Conservation (phyloP, 2,797 vertebrate genomes). For the Sebastes matsubarae region DNA sequence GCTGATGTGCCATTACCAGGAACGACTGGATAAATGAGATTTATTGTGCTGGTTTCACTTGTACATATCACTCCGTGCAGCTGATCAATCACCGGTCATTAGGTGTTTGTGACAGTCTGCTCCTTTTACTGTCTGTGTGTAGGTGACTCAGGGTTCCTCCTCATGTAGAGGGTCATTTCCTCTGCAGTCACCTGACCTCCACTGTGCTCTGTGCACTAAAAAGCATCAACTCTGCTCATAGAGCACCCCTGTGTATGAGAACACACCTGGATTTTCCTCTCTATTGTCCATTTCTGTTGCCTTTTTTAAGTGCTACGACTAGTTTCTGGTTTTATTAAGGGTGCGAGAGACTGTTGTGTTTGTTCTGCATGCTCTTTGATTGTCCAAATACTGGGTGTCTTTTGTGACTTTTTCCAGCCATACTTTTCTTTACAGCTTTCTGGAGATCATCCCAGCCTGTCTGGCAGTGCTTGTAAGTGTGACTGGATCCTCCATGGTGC, state of each 20-base stretch:
- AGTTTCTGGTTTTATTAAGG: slow-evolving; percentile 21
- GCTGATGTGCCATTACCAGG: slow-evolving; percentile 38
- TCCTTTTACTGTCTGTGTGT: slow-evolving; percentile 41
- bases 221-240: slow-evolving; percentile 28
- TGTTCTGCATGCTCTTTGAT: slow-evolving; percentile 43
- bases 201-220: slow-evolving; percentile 69
- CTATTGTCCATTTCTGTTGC: slow-evolving; percentile 12
- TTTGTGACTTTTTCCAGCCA: slow-evolving; percentile 62
- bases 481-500: slow-evolving; percentile 74
- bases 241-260: slow-evolving; percentile 21
- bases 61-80: slow-evolving; percentile 51
- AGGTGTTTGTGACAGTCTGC: slow-evolving; percentile 31
- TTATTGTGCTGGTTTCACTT: slow-evolving; percentile 40
- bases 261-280: slow-evolving; percentile 36
- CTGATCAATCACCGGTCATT: slow-evolving; percentile 52
- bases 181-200: slow-evolving; percentile 70
- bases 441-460: slow-evolving; percentile 58
- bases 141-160: slow-evolving; percentile 74
- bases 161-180: slow-evolving; percentile 58
- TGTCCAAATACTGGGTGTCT: slow-evolving; percentile 40
- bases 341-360: slow-evolving; percentile 27
- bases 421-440: slow-evolving; percentile 69
- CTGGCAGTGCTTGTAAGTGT: slow-evolving; percentile 50
- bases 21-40: slow-evolving; percentile 45
- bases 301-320: slow-evolving; percentile 44